Evolutionary conservation across 2,113 vertebrate species (phyloP).

Genomic region (Chionodraco myersi): DNA sequence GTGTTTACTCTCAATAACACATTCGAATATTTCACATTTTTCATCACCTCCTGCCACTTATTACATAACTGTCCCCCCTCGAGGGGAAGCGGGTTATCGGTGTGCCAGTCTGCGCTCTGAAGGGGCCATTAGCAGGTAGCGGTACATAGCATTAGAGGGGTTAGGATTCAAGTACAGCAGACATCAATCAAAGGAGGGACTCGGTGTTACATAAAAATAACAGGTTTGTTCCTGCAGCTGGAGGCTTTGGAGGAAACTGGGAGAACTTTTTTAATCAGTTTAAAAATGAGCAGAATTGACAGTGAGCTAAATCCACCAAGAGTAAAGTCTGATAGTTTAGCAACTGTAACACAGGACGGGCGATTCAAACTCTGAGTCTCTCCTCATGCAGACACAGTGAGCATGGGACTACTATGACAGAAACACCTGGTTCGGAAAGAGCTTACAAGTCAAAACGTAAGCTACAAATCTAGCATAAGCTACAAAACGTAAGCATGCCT

Average conservation of each 20-base stretch:
- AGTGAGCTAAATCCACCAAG: neutral
- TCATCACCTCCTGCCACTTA: slow-evolving; percentile 33
- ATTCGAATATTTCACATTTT: slow-evolving; percentile 42
- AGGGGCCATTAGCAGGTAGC: slow-evolving; percentile 21
- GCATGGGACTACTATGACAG: no score
- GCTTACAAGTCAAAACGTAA: no score
- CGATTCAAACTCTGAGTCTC: neutral
- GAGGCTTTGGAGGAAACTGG: neutral
- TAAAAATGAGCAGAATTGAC: neutral
- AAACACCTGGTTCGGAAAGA: no score
- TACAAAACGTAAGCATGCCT: neutral
- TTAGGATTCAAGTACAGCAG: slow-evolving; percentile 17
- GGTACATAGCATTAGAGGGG: slow-evolving; percentile 34
- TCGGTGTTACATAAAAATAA: slow-evolving; percentile 14
- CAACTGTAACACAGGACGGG: neutral
- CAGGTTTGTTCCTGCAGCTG: slow-evolving; percentile 5
- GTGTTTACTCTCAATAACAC: slow-evolving; percentile 49
- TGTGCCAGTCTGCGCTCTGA: slow-evolving; percentile 1
- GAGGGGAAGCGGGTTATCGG: neutral
- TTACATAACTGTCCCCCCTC: slow-evolving; percentile 52
- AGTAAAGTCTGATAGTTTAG: neutral
- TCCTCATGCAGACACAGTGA: neutral
- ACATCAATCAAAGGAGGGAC: slow-evolving; percentile 24
- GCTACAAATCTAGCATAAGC: no score
- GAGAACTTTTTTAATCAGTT: neutral